Conservation (phyloP, 2,888 invertebrate genomes). For the Megalurothrips usitatus region DNA sequence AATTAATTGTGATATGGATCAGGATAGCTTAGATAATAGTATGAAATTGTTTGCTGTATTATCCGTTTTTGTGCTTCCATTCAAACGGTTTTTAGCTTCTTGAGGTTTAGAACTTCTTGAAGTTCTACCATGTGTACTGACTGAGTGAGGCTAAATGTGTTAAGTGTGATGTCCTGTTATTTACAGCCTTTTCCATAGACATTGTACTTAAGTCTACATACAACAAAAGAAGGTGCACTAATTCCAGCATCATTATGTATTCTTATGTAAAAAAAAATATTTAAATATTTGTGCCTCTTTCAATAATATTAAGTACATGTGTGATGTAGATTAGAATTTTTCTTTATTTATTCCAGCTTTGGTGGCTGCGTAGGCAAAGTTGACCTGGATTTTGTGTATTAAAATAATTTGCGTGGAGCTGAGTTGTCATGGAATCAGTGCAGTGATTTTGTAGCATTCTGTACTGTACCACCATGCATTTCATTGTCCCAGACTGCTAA, state of each 20-base stretch:
- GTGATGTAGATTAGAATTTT: slow-evolving; percentile 17
- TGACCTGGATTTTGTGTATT: not conserved
- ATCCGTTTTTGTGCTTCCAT: slow-evolving; percentile 16
- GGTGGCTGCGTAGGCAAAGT: too few species aligned
- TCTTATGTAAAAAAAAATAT: not conserved
- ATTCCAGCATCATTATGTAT: not conserved
- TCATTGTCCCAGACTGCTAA: too few species aligned
- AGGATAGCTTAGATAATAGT: not conserved
- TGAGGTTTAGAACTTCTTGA: too few species aligned
- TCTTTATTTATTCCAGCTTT: not conserved
- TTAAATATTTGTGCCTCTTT: not conserved
- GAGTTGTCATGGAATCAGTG: not conserved
- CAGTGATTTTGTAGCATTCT: not conserved
- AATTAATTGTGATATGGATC: slow-evolving; percentile 23
- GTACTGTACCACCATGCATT: not conserved
- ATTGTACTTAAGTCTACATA: not conserved
- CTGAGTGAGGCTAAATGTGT: not conserved
- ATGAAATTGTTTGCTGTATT: not conserved
- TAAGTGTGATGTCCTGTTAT: not conserved
- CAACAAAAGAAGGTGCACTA: not conserved
- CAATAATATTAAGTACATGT: not conserved
- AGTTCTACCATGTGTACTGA: too few species aligned
- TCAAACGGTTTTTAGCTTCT: not conserved
- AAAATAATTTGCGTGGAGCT: not conserved
- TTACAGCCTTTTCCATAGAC: not conserved